Base-by-base conservation (phyloP, 2,113 vertebrate species). In the Plecturocebus donacophilus region DNA sequence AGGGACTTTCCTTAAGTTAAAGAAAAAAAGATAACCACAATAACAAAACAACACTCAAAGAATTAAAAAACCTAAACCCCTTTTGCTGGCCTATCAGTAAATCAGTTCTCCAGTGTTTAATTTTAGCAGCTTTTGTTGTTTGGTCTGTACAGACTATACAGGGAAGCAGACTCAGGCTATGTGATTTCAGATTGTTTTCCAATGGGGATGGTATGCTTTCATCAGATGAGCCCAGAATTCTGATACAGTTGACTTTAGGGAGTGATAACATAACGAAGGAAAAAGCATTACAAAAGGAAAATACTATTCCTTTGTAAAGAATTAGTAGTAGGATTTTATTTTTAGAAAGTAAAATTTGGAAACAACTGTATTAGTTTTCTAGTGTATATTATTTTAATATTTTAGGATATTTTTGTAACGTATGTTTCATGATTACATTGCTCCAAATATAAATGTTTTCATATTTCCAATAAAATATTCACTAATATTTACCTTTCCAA, bases 401-500 rank as follows among this genome's bases (percentile, higher is more conserved):
- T 87, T 91, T 58, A 61, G n/a, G 49, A 20, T 81, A 38, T 85
- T 96, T 97, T 95, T 95, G 27, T 85, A 83, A 83, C 66, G 49
- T 76, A 23, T 92, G 21, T 56, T 64, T 75, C 77, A 42, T 17
- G 71, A 42, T 86, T 87, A 90, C 56, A 81, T 71, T 81, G 30
- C 42, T 90, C 2, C 96, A 81, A 70, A 87, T 95, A 90, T 21
- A 86, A 91, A 93, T 71, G 21, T 9, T 47, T 91, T 66, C 90
- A 35, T 93, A 95, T 94, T 96, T 97, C 77, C 84, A 84, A 92
- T 49, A 94, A 95, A 95, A 82, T 85, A 45, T 83, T 96, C 73
- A 54, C 91, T 87, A 54, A 40, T 87, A 95, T 97, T 97, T 97
- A 96, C 89, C 87, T 98, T 98, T 97, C 97, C 66, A 19, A 88